Evolutionary conservation across 2,888 invertebrate species (phyloP).

Genomic region (Acheta domesticus): DNA sequence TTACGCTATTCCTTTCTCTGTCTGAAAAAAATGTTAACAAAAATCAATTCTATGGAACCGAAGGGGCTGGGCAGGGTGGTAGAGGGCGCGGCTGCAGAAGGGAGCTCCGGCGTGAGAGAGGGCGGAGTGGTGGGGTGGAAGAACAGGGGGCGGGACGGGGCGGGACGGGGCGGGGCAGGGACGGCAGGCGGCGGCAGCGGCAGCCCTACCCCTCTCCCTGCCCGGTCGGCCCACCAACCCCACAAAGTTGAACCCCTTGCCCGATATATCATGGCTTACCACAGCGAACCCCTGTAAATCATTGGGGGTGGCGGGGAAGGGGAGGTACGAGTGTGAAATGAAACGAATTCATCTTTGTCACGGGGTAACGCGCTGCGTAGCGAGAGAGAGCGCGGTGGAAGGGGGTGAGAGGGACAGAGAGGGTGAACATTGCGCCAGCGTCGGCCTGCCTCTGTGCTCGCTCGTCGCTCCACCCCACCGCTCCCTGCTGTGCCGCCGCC

Average conservation of each 20-base stretch:
- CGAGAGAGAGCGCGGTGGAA: neutral
- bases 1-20: neutral
- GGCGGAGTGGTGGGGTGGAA: neutral
- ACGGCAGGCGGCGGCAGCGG: neutral
- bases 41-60: slow-evolving; percentile 9
- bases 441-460: neutral
- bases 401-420: neutral
- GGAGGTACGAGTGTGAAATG: slow-evolving; percentile 53
- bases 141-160: neutral
- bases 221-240: slow-evolving; percentile 25
- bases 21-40: neutral
- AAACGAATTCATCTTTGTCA: slow-evolving; percentile 54
- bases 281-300: slow-evolving; percentile 66
- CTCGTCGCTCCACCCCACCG: neutral
- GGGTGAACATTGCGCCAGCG: slow-evolving; percentile 2
- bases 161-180: neutral
- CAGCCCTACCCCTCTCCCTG: neutral
- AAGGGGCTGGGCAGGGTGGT: neutral
- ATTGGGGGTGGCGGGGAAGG: slow-evolving; percentile 52
- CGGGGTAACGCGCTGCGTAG: slow-evolving; percentile 22
- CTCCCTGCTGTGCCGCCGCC: neutral
- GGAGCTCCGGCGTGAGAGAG: neutral
- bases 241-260: slow-evolving; percentile 34
- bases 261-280: slow-evolving; percentile 64
- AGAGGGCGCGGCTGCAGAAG: neutral